These are phyloP conservation scores for Dasyornis broadbenti DNA, from an alignment of 2,113 vertebrate genomes.

Conservation along the genomic window DNA sequence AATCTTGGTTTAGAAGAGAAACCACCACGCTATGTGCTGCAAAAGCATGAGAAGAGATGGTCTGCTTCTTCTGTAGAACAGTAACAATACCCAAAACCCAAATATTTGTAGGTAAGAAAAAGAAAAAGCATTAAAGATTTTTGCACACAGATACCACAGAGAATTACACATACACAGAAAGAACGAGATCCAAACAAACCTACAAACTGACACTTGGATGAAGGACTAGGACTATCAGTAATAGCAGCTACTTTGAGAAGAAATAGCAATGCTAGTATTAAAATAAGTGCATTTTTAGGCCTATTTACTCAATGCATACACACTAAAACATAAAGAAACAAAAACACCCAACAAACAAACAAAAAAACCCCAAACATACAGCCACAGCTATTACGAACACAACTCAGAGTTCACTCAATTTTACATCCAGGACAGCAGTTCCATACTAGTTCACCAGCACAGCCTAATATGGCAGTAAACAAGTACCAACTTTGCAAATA, in stretches of 20 bases:
- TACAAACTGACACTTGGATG: background rate
- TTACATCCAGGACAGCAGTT: background rate
- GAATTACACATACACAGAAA: background rate
- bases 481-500: background rate
- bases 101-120: background rate
- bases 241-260: background rate
- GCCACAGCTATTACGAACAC: background rate
- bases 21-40: rapidly evolving
- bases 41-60: background rate
- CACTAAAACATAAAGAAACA: background rate
- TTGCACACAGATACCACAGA: background rate
- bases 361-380: background rate
- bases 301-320: background rate
- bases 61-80: background rate
- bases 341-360: background rate
- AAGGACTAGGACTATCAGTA: background rate
- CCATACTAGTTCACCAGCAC: background rate
- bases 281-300: background rate
- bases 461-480: background rate
- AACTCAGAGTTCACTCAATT: background rate
- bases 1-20: background rate
- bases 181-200: background rate
- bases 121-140: background rate
- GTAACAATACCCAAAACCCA: background rate
- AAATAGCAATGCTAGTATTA: background rate